Base-by-base conservation (phyloP, 1,140 invertebrate species). In the Scaptodrosophila lebanonensis region DNA sequence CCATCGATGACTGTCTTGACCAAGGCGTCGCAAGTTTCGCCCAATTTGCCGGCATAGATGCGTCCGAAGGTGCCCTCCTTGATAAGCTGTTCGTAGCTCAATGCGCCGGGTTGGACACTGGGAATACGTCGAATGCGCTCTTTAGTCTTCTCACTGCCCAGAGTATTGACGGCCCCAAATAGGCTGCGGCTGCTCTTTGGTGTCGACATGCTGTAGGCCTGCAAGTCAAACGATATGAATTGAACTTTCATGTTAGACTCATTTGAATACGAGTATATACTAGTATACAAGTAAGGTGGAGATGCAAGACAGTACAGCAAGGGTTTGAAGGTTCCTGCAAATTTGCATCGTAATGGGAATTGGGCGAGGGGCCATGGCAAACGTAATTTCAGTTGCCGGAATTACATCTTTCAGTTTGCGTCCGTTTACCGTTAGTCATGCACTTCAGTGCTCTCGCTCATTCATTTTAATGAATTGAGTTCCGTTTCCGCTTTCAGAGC, bases 1-100 rank as follows among this genome's bases (percentile, higher is more conserved):
- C 94, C 92, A 82, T 95, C 95, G 93, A 89, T 52, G 88, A 90
- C 93, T 17, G 95, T 96, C 88, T 97, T 96, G 44, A 96, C 91
- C 54, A 94, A 90, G 16, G 96, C 93, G 48, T 95, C 92, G 75
- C 94, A 91, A 4, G 92, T 91, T 12, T 90, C 90, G 2, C 91
- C 91, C 68, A 94, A 88, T 22, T 91, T 91, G 20, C 94, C 95
- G 60, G 91, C 90, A 76, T 94, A 95, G 22, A 95, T 91, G 59
- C 91, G 90, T 1, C 95, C 94, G 73, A 95, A 96, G 36, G 94
- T 96, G 12, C 95, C 95, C 89, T 93, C 93, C 61, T 93, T 92
- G 0, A 91, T 88, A 7, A 93, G 82, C 29, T 90, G 90, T 51
- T 91, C 89, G 22, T 92, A 89, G 30, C 88, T 89, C 15, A 94